Base-by-base conservation (phyloP, 2,113 vertebrate species). In the Corythaeola cristata region DNA sequence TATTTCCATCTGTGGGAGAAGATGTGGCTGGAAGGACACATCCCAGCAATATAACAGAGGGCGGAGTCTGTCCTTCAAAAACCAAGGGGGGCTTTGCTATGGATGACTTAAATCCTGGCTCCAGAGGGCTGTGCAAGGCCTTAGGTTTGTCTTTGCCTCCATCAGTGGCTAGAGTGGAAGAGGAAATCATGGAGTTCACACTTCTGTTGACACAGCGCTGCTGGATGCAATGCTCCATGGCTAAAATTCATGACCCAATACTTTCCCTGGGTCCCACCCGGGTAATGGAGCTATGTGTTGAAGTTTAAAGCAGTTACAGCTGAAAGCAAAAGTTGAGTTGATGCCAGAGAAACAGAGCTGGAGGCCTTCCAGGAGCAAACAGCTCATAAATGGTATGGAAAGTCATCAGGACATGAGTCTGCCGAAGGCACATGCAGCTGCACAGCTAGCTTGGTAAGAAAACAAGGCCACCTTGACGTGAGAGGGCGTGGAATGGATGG, bases 301-400 rank as follows among this genome's bases (percentile, higher is more conserved):
- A 77, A 87, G 52, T 55, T 62, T 72, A 47, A 27, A 72, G 80
- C 35, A 20, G 58, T 69, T 60, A 50, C 18, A 91, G 82, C 53
- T 47, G 63, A 89, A 88, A 73, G 53, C 50, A 76, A 88, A 88
- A 90, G 81, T 85, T 74, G 93, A 88, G 33, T 0, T 23, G 75
- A 22, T 49, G 82, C 85, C 90, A 94, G 45, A 68, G 67, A 27
- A 82, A 58, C 32, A 55, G 67, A 2, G 2, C 58, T 92, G 92
- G 78, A 93, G 74, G 27, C 44, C 47, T 85, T 94, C 74, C 92
- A 94, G 77, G 52, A 78, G 24, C 39, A 85, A 84, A 66, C 37
- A 87, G 45, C 59, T 87, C 4, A 2, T 72, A 67, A 95, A 50
- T 12, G 21, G 73, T 49, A 60, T 64, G 21, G 45, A 19, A 81